Conservation (phyloP, 2,797 vertebrate species). For the Okamejei kenojei region DNA sequence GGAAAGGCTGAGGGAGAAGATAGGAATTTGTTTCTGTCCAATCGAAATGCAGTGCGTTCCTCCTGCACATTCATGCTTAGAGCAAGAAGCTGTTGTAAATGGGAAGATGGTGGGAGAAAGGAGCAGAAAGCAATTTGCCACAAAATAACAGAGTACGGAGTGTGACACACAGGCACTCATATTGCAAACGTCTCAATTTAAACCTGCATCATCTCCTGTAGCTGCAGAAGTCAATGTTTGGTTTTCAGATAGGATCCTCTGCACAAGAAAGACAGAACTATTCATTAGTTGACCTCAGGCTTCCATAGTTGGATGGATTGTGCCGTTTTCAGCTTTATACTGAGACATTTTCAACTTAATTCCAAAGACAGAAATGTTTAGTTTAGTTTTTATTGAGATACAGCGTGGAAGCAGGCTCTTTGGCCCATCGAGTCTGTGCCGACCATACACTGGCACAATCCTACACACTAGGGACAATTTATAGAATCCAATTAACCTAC, state of each 20-base stretch:
- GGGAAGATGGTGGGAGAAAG: slow-evolving; percentile 3
- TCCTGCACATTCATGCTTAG: neutral
- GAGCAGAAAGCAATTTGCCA: slow-evolving; percentile 25
- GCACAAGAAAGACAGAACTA: neutral
- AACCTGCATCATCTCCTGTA: neutral
- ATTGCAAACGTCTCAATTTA: slow-evolving; percentile 23
- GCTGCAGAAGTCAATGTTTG: slow-evolving; percentile 20
- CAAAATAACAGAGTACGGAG: slow-evolving; percentile 17
- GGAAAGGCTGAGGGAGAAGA: neutral
- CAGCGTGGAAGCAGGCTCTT: no score
- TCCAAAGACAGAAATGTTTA: neutral
- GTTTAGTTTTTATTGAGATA: no score
- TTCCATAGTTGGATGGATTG: neutral
- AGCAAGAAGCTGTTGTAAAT: slow-evolving; percentile 4
- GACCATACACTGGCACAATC: no score
- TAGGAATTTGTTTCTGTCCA: neutral
- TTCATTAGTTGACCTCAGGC: neutral
- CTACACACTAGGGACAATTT: no score
- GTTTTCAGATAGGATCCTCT: neutral
- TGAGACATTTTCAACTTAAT: neutral
- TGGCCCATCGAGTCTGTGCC: no score
- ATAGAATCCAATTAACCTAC: no score
- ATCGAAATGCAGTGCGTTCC: slow-evolving; percentile 8
- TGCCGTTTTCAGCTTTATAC: slow-evolving; percentile 3
- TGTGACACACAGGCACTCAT: neutral